Conservation (phyloP, 2,113 vertebrate genomes). For the Haliaeetus leucogaster region DNA sequence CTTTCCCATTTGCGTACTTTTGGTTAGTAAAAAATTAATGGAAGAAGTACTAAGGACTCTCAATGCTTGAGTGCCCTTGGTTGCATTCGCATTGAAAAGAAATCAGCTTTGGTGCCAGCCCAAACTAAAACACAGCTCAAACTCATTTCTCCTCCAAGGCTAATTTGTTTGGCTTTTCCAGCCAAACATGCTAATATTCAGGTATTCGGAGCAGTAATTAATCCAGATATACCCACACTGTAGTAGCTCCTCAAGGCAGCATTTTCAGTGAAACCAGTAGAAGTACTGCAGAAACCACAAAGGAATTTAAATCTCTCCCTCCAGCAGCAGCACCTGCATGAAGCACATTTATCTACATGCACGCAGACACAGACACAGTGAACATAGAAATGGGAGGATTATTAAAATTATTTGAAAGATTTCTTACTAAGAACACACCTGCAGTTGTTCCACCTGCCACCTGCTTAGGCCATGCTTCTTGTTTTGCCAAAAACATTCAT, state of each 20-base stretch:
- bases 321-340: background rate
- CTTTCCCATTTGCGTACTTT: background rate
- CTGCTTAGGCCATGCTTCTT: background rate
- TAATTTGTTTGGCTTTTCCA: background rate
- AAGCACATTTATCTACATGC: background rate
- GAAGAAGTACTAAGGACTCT: background rate
- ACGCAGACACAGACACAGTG: background rate
- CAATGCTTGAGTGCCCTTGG: background rate
- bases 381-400: background rate
- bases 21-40: background rate
- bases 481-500: background rate
- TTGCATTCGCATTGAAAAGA: background rate
- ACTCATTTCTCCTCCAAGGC: background rate
- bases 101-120: background rate
- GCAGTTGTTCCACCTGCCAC: background rate
- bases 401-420: too few species aligned
- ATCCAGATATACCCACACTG: background rate
- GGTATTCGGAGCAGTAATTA: background rate
- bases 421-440: background rate
- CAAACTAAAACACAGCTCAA: background rate
- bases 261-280: background rate
- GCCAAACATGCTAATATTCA: background rate
- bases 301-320: background rate
- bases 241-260: background rate
- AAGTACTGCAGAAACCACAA: conserved; percentile 9